Evolutionary conservation across 2,113 vertebrate species (phyloP), one percentile per base, ranked within the genome.

Genomic region (Sprattus sprattus): DNA sequence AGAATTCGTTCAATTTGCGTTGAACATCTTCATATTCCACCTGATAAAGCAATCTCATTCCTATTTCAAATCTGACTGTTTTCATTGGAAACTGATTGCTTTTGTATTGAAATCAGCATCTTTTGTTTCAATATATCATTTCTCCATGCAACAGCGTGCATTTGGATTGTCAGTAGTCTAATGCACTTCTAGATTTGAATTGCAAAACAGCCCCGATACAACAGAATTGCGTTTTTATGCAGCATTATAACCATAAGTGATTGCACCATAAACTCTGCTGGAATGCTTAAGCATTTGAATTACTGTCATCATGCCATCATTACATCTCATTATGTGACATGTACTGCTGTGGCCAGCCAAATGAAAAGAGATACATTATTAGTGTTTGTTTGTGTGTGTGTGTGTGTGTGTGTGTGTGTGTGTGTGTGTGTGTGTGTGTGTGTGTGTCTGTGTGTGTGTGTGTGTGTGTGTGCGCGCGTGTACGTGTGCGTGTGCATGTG

Each of bases 251-350:
- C 88, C 83, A n/a, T 89, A 93, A 92, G 91, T 88, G 88, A 93
- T 90, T 87, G 89, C 45, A 86, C 88, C 86, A 93, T 93, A 90
- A 92, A 93, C 92, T 90, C 88, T 88, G 88, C 85, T 86, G 89
- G 85, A 39, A 93, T 92, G 89, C 89, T 93, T 91, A 90, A 93
- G 90, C 89, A 82, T 91, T 85, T 93, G 90, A 94, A 92, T 93
- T 91, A 91, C 92, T 88, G 86, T 85, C 64, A 88, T 93, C 91
- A 93, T 94, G 71, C 28, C 89, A 92, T 90, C 89, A 90, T 85
- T 88, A 91, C 88, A 91, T 84, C 91, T 88, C 91, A 91, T 92
- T 92, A 90, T 84, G 91, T 91, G 89, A 89, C 92, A 89, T 89
- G 89, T 84, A 89, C 87, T 83, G 87, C 87, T 89, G 88, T 85